Percentiles rank a stretch among this genome's conserved stretches.
phyloP scores from a whole-genome alignment of 2,888 invertebrate species.

The Orthosia gothica region DNA sequence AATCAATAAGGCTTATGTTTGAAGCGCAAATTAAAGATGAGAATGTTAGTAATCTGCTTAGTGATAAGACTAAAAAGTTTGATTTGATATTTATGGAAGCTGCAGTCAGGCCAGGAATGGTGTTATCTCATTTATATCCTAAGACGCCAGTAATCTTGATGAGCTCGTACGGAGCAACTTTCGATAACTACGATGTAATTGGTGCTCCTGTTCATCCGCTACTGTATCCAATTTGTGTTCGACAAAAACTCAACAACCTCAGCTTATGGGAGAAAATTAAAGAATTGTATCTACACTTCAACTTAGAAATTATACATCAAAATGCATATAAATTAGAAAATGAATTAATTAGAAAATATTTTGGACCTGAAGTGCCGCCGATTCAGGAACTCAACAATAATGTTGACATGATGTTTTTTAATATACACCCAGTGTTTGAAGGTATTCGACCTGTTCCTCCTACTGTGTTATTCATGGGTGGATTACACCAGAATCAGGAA shows the following conservation, averaged over 20 bases:
- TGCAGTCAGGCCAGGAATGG: conserved; percentile 41
- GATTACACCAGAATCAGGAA: conserved; percentile 77
- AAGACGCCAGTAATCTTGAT: conserved; percentile 67
- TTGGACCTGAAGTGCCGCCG: conserved; percentile 58
- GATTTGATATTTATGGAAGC: conserved; percentile 66
- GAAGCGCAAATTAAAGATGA: conserved; percentile 58
- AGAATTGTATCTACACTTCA: conserved; percentile 40
- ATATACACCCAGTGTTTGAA: conserved; percentile 79
- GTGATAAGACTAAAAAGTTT: conserved; percentile 52
- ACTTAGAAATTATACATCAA: background rate
- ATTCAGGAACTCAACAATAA: conserved; percentile 66
- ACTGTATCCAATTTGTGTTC: conserved; percentile 20
- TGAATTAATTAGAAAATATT: conserved; percentile 29
- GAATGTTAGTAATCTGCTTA: conserved; percentile 53
- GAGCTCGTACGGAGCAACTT: conserved; percentile 44
- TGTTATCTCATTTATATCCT: conserved; percentile 52
- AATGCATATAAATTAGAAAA: conserved; percentile 4
- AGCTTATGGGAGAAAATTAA: conserved; percentile 59
- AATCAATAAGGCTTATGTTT: conserved; percentile 42
- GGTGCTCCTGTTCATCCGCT: conserved; percentile 49
- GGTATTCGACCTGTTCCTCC: conserved; percentile 81
- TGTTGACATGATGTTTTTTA: conserved; percentile 81
- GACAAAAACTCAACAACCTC: conserved; percentile 35
- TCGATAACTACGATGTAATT: conserved; percentile 26
- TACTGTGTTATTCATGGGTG: conserved; percentile 79